phyloP scores from a whole-genome alignment of 2,113 vertebrate species.

The Oxygymnocypris stewartii region DNA sequence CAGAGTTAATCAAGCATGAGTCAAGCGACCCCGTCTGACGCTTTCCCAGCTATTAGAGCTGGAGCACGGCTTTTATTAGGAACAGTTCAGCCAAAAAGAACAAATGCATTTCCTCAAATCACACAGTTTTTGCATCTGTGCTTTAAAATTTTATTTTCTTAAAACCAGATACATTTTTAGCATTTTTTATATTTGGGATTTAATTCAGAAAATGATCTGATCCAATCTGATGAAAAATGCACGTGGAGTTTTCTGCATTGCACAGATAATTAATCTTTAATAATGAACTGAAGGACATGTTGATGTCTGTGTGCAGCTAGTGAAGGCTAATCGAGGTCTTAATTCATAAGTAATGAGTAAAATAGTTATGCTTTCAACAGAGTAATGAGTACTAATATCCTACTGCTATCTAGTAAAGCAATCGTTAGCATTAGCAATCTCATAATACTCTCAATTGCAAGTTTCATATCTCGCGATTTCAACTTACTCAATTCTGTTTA shows the following conservation, averaged over 20 bases:
- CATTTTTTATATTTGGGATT: neutral
- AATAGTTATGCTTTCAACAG: neutral
- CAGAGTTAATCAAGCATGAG: slow-evolving; percentile 5
- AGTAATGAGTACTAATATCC: neutral
- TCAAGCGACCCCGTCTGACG: neutral
- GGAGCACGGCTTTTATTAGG: neutral
- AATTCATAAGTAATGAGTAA: neutral
- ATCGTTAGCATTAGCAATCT: neutral
- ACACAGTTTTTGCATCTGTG: neutral
- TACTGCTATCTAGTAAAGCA: neutral
- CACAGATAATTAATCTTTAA: neutral
- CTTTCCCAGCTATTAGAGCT: neutral
- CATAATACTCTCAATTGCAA: too few relatives aligned
- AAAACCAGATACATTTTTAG: neutral
- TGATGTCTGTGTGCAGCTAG: neutral
- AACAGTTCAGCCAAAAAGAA: neutral
- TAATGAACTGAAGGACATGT: neutral
- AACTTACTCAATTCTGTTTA: too few relatives aligned
- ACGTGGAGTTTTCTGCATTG: neutral
- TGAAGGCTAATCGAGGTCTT: neutral
- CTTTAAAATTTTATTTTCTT: neutral
- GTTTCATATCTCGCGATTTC: too few relatives aligned
- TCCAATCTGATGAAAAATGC: neutral
- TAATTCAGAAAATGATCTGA: neutral
- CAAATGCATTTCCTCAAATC: neutral